Evolutionary conservation across 2,888 invertebrate species (phyloP), one percentile per base, ranked within the genome.

Genomic region (Sarcophaga subvicina): DNA sequence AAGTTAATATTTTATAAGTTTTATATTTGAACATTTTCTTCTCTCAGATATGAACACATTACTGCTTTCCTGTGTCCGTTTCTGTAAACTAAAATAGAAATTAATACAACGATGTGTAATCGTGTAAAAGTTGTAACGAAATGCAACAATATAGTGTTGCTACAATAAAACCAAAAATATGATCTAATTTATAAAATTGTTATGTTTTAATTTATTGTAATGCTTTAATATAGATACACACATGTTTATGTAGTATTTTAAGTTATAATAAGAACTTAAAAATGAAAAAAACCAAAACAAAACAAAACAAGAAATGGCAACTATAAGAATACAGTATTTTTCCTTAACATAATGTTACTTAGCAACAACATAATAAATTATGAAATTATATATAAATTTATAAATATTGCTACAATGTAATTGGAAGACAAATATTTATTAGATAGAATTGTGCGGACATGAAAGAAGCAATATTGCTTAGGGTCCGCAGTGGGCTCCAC

Each of bases 401-500:
- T 62, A 62, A 54, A 27, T 80, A 71, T 67, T 76, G 49, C 64
- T 85, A 70, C 3, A 79, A 69, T n/a, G 17, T 59, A 75, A 66
- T 69, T 80, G 86, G 86, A 86, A 86, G 86, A 86, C 86, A 66
- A 20, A 27, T 3, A 66, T 27, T n/a, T 12, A 73, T 54, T 66
- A 17, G 37, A 37, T 22, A 22, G 25, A n/a, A 49, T 4, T 20
- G 49, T 25, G 22, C 27, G 25, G 14, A 8, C 3, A n/a, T 45
- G 14, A 25, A 22, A 20, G 17, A 11, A 45, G 6, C 2, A 12
- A 17, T 54, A 54, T 66, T n/a, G n/a, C 66, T 88, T 88, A 90
- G 87, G 85, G 88, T 8, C 89, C 90, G 71, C 90, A 90, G 71
- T 90, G 91, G 20, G 89, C 83, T 4, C 93, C 93, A 80, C 93